These are phyloP conservation scores for Micronycteris hirsuta DNA, from an alignment of 2,113 vertebrate species.

Conservation along the genomic window DNA sequence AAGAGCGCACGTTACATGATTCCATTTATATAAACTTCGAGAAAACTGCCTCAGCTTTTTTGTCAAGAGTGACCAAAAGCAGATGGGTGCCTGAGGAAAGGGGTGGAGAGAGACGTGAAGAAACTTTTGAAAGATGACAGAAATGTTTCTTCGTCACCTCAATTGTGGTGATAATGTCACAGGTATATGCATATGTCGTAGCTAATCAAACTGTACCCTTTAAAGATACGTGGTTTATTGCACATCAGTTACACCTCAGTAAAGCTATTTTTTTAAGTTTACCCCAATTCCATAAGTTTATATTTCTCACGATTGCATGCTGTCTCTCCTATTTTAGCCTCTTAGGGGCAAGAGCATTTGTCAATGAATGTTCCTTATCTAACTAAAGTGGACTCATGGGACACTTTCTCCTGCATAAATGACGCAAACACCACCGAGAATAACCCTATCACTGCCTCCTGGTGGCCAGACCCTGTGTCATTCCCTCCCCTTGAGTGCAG, in stretches of 20 bases:
- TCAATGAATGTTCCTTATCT: neutral
- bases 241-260: neutral
- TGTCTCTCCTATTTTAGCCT: neutral
- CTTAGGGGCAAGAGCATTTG: neutral
- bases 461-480: neutral
- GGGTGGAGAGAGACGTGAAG: neutral
- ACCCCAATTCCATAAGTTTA: neutral
- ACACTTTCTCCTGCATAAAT: neutral
- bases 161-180: neutral
- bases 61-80: neutral
- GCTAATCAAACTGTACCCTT: neutral
- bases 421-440: neutral
- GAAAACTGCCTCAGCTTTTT: neutral
- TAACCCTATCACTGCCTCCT: neutral
- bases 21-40: neutral
- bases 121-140: neutral
- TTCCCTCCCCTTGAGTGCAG: neutral
- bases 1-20: neutral
- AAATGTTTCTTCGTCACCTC: neutral
- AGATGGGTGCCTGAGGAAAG: neutral
- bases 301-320: neutral
- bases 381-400: neutral
- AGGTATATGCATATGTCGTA: neutral
- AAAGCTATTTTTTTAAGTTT: neutral
- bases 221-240: neutral